phyloP scores from a whole-genome alignment of 2,888 invertebrate species.

The Reticulitermes lucifugus region DNA sequence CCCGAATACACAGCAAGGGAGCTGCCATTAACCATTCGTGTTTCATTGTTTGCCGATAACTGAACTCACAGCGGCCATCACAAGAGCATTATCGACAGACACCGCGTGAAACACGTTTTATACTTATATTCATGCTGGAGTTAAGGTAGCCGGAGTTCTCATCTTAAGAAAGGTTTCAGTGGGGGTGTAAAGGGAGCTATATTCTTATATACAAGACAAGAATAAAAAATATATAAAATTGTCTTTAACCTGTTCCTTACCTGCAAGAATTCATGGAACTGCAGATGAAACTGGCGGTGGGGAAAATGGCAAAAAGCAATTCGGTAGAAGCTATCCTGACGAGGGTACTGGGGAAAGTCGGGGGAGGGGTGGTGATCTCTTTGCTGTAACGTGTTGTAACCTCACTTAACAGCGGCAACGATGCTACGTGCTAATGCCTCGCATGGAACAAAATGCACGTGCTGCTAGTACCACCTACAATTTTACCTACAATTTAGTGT shows the following conservation, averaged over 20 bases:
- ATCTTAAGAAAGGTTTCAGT: neutral
- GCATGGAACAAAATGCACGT: neutral
- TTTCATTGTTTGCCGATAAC: too few relatives aligned
- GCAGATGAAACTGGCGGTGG: constrained; percentile 4
- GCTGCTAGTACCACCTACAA: too few relatives aligned
- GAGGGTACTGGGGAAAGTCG: neutral
- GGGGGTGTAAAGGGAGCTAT: neutral
- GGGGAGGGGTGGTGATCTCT: neutral
- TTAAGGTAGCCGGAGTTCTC: neutral
- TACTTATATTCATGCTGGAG: neutral
- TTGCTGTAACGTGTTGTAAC: neutral
- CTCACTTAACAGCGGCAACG: neutral
- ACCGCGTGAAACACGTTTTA: neutral
- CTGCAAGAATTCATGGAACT: constrained; percentile 39
- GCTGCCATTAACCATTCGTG: too few relatives aligned
- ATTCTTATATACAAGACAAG: constrained; percentile 1
- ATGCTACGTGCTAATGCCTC: neutral
- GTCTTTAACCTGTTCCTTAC: constrained; percentile 15
- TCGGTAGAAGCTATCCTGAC: neutral
- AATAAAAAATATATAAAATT: constrained; percentile 28
- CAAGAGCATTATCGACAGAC: neutral
- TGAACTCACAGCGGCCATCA: neutral
- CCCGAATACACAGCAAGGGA: too few relatives aligned
- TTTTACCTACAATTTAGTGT: too few relatives aligned
- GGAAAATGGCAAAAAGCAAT: constrained; percentile 24